Evolutionary conservation across 1,140 invertebrate species (phyloP), one percentile per base, ranked within the genome.

Genomic region (Brachystomella parvula): DNA sequence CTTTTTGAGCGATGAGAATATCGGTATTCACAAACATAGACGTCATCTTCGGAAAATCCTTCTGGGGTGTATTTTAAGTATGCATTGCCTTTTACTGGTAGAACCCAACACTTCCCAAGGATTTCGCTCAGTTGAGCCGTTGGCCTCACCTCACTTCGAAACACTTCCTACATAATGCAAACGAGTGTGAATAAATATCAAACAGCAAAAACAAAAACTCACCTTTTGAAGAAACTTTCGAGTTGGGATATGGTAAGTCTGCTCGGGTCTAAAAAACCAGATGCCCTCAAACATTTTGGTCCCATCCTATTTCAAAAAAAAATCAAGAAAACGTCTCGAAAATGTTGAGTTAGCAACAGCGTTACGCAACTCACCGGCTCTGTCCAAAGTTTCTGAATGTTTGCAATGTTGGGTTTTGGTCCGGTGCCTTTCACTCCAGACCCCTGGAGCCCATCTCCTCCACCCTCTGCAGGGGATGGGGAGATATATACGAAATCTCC

Each of bases 11-110:
- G 87, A 0, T 88, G 86, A 67, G 87, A 91, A 78, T 99, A 98
- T 15, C 94, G 83, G 19, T 92, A 95, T 79, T 99, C 96, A 77
- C 96, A 98, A 0, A 98, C 94, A 76, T 91, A 99, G 0, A 98
- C 89, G 79, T 99, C 95, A 76, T 94, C 94, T 65, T 96, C 92
- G 1, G 86, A 82, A 76, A 94, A 91, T 75, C 85, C 88, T 80
- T 92, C 88, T 0, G 94, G 93, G 70, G 84, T 85, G 75, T 86
- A 86, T 74, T 92, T 89, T 75, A 97, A 92, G 78, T 96, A 99
- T 75, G 98, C 94, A 74, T 71, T 71, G 29, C 68, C 68, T 62
- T 93, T 94, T 1, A 96, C 89, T 76, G 88, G 91, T 82, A 98
- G 86, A 19, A 99, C 92, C 77, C 87, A 92, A 77, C 95, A 98